phyloP scores from a whole-genome alignment of 2,888 invertebrate species.

The Doris montereyensis region DNA sequence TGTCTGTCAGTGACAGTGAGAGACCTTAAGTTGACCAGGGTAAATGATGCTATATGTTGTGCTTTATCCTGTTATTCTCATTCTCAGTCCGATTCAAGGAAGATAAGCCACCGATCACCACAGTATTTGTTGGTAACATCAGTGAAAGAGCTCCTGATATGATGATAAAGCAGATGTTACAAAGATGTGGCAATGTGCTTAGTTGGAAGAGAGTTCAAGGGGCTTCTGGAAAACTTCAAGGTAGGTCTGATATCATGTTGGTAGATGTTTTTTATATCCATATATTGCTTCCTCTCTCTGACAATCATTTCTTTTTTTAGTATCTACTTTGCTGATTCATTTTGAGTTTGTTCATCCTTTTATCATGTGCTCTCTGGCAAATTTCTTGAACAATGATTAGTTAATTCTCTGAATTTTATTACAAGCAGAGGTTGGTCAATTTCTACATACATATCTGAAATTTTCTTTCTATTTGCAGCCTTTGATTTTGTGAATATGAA shows the following conservation, averaged over 20 bases:
- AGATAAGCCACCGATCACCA: conserved; percentile 87
- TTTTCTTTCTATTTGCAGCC: conserved; percentile 48
- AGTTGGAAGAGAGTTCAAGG: conserved; percentile 97
- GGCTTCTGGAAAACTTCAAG: conserved; percentile 77
- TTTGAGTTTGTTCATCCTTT: too few species aligned
- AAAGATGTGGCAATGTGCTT: conserved; percentile 92
- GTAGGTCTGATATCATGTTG: conserved; percentile 62
- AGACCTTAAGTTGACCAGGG: too few species aligned
- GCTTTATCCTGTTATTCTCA: background rate
- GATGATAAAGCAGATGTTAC: conserved; percentile 92
- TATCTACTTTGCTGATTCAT: too few species aligned
- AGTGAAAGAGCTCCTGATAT: conserved; percentile 94
- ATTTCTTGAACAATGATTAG: too few species aligned
- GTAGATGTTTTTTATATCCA: too few species aligned
- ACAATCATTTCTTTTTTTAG: too few species aligned
- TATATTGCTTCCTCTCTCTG: too few species aligned
- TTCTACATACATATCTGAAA: background rate
- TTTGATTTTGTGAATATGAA: conserved; percentile 71
- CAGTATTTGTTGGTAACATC: conserved; percentile 98
- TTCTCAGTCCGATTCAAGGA: conserved; percentile 54
- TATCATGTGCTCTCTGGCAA: too few species aligned
- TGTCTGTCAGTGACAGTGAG: too few species aligned
- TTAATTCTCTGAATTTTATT: too few species aligned
- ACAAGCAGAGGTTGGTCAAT: background rate
- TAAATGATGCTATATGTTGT: too few species aligned